Conservation (phyloP, 2,888 invertebrate genomes). For the Melolontha melolontha region DNA sequence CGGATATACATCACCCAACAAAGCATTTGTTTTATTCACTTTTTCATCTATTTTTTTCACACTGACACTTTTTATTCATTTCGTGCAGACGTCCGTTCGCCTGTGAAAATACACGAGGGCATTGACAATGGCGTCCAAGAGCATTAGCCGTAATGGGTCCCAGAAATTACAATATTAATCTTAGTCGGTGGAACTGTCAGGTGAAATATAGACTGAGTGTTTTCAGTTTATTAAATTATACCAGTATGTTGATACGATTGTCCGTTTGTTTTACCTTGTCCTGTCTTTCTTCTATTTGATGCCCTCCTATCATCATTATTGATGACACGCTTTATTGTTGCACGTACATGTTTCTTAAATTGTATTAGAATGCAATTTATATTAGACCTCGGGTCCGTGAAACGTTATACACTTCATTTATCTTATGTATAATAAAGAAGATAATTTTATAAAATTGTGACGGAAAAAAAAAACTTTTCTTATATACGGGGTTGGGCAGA, state of each 20-base stretch:
- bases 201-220: constrained; percentile 61
- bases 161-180: constrained; percentile 63
- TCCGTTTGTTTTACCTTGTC: constrained; percentile 25
- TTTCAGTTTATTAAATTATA: constrained; percentile 61
- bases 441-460: no score
- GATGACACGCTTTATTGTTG: constrained; percentile 25
- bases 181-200: constrained; percentile 61
- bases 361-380: no score
- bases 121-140: constrained; percentile 59
- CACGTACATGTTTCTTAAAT: neutral
- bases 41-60: neutral
- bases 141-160: constrained; percentile 60
- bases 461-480: no score
- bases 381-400: no score
- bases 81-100: constrained; percentile 8
- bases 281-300: neutral
- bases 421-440: no score
- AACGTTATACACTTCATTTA: no score
- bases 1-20: no score
- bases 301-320: constrained; percentile 18
- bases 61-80: constrained; percentile 29
- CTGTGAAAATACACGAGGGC: constrained; percentile 47
- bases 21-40: neutral
- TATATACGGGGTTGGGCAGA: no score
- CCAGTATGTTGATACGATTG: constrained; percentile 42